Conservation (phyloP, 2,888 invertebrate genomes). For the Neoascia interrupta region DNA sequence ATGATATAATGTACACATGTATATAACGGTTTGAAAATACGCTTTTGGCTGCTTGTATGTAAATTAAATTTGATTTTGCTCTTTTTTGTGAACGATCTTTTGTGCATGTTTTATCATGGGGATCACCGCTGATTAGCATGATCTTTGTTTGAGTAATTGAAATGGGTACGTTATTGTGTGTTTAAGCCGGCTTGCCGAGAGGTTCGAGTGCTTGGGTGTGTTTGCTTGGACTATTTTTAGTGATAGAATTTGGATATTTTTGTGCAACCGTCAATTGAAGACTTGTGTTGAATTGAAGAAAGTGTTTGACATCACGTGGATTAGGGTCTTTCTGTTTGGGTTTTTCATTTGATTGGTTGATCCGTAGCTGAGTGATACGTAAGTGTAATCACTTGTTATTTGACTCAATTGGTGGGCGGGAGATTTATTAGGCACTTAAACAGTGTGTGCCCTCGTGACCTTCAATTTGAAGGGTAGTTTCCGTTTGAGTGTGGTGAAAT, state of each 20-base stretch:
- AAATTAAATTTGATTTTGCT: constrained; percentile 47
- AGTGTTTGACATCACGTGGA: not conserved
- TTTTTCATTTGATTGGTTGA: constrained; percentile 53
- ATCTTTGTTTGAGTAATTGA: constrained; percentile 47
- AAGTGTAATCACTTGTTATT: constrained; percentile 48
- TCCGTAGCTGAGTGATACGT: constrained; percentile 4
- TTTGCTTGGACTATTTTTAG: constrained; percentile 16
- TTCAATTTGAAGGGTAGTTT: constrained; percentile 57
- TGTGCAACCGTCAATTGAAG: constrained; percentile 27
- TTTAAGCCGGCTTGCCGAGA: not conserved
- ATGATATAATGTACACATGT: constrained; percentile 39
- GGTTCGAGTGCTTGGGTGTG: not conserved
- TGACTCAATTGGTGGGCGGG: constrained; percentile 30
- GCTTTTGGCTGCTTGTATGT: constrained; percentile 25
- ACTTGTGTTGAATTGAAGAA: constrained; percentile 8
- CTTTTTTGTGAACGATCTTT: constrained; percentile 23
- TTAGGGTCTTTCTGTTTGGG: constrained; percentile 33
- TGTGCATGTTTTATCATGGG: constrained; percentile 15
- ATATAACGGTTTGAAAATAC: constrained; percentile 34
- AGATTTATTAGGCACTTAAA: constrained; percentile 9
- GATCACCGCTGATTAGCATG: constrained; percentile 39
- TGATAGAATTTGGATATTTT: constrained; percentile 19
- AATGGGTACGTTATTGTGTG: constrained; percentile 7
- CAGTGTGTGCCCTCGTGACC: constrained; percentile 41
- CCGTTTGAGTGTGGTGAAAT: constrained; percentile 22